phyloP scores from a whole-genome alignment of 2,113 vertebrate species.

The Corapipo altera region DNA sequence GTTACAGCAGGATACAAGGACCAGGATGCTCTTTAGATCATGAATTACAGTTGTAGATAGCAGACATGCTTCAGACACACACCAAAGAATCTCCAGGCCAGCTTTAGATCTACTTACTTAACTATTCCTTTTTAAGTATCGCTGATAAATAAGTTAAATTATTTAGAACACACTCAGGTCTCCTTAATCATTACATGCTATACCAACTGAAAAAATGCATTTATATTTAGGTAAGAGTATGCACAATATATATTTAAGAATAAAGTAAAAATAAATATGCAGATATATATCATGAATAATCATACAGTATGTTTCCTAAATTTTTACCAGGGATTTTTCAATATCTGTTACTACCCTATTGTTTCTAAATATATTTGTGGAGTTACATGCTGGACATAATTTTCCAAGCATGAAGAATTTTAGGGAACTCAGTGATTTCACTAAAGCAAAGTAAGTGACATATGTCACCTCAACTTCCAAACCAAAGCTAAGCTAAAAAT shows the following conservation, averaged over 20 bases:
- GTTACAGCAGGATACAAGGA: neutral
- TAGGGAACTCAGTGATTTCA: neutral
- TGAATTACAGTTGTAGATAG: neutral
- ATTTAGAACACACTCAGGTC: neutral
- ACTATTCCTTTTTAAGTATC: slow-evolving; percentile 5
- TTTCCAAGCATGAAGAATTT: neutral
- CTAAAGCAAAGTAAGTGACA: neutral
- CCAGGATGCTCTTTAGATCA: neutral
- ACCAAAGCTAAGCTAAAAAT: neutral
- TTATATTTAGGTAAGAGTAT: neutral
- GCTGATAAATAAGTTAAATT: neutral
- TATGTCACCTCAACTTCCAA: neutral
- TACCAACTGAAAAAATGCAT: neutral
- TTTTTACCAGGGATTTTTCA: neutral
- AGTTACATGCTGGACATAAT: neutral
- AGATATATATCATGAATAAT: neutral
- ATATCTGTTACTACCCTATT: neutral
- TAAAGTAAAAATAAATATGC: neutral
- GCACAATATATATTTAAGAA: neutral
- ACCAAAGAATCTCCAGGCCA: neutral
- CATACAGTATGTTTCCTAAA: neutral
- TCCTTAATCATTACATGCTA: neutral
- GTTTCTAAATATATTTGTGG: neutral
- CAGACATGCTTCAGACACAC: neutral
- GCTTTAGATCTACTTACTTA: neutral